Conservation (phyloP, 2,888 invertebrate species). For the Tinea trinotella region DNA sequence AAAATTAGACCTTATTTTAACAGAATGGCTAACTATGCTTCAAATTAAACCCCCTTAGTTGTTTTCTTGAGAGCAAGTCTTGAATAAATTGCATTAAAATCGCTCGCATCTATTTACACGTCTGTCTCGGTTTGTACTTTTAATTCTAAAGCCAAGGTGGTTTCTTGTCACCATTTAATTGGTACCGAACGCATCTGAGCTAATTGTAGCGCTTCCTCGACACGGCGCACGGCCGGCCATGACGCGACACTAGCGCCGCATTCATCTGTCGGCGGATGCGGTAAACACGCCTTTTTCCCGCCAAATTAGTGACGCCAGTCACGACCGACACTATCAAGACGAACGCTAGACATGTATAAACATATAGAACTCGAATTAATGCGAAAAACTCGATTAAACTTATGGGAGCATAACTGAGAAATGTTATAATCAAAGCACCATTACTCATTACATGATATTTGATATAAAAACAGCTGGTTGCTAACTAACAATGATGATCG, state of each 20-base stretch:
- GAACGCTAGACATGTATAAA: too few relatives aligned
- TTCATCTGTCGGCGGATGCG: constrained; percentile 21
- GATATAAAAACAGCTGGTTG: neutral
- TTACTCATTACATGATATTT: neutral
- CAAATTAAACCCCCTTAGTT: too few relatives aligned
- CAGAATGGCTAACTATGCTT: too few relatives aligned
- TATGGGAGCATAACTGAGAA: too few relatives aligned
- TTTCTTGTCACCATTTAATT: constrained; percentile 12
- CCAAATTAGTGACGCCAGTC: constrained; percentile 23
- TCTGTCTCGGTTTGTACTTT: neutral
- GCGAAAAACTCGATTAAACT: too few relatives aligned
- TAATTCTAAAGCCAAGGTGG: neutral
- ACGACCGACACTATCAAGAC: constrained; percentile 21
- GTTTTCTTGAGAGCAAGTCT: too few relatives aligned
- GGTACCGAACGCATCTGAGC: constrained; percentile 24
- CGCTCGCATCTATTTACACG: too few relatives aligned
- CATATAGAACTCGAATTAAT: too few relatives aligned
- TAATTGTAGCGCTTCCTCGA: constrained; percentile 40
- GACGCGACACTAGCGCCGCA: constrained; percentile 33
- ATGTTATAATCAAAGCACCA: neutral
- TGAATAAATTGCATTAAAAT: too few relatives aligned
- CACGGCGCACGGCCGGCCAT: constrained; percentile 9
- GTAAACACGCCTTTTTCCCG: constrained; percentile 20
- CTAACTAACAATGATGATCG: constrained; percentile 2
- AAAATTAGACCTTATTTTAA: too few relatives aligned